Base-by-base conservation (phyloP, 2,113 vertebrate genomes). In the Sclerurus mexicanus region DNA sequence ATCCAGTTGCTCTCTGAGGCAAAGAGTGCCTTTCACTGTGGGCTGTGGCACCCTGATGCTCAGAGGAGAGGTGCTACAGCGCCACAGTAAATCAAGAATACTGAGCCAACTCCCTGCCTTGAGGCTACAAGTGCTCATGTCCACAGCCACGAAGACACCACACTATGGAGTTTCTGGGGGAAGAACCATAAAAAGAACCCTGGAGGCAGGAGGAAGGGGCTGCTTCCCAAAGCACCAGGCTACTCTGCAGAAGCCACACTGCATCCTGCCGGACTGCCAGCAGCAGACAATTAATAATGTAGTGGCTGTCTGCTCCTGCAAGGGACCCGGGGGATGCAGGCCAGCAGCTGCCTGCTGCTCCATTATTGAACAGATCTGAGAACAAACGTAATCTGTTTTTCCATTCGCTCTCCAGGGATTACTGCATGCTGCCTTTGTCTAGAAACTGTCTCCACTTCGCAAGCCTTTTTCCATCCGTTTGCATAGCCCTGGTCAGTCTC, bases 261-360 rank as follows among this genome's bases (percentile, higher is more conserved):
- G 72, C 0, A 1, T 72, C 92, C 90, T 12, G 1, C 76, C 73
- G 73, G 90, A 84, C 62, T 78, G 80, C 40, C 88, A 75, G 85
- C 17, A 2, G 88, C 83, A 89, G 69, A 64, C 83, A 86, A 90
- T 95, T 91, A 94, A 91, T 95, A 95, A 94, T 85, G 93, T 7
- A 96, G 79, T 40, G 75, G 37, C 85, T 96, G 92, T 35, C 88
- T 94, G 86, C 86, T 90, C 66, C 77, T 92, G 83, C 2, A 4
- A 87, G 73, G 86, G 79, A 53, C 86, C 53, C 53, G 0, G 37
- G 91, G 95, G 90, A 97, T 37, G 25, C 83, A 78, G 77, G 62
- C 88, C 89, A 89, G 81, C 96, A 96, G 90, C 88, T 96, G 92
- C 86, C 84, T 96, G 19, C 95, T 87, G 71, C 86, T 96, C 90